Percentiles rank a stretch among this genome's conserved stretches.
phyloP scores from a whole-genome alignment of 1,140 invertebrate genomes.

The Heliconius himera region DNA sequence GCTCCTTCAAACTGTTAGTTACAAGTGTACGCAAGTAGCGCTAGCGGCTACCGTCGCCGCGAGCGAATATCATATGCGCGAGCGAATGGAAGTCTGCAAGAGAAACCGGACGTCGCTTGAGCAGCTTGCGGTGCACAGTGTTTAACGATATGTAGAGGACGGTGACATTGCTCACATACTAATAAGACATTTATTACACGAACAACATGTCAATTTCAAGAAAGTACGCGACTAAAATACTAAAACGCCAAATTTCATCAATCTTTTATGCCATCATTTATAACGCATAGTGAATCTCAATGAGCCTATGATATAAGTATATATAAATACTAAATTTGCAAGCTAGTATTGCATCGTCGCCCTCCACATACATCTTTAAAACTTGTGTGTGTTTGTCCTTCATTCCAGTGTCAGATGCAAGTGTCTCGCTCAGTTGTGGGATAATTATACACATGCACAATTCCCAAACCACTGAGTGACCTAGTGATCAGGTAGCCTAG shows the following conservation, averaged over 20 bases:
- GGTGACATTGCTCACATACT: not conserved
- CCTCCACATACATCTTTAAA: not conserved
- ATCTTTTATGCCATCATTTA: not conserved
- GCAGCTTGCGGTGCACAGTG: too few species aligned
- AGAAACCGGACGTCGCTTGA: constrained; percentile 73
- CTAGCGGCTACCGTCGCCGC: constrained; percentile 83
- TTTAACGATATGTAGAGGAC: too few species aligned
- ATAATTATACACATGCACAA: constrained; percentile 25
- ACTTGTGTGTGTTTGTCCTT: constrained; percentile 11
- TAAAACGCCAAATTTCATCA: not conserved
- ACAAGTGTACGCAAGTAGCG: constrained; percentile 63
- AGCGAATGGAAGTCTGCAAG: constrained; percentile 89
- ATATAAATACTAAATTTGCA: too few species aligned
- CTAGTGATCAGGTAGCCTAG: not conserved
- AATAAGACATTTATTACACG: too few species aligned
- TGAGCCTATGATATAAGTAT: not conserved
- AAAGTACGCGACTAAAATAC: not conserved
- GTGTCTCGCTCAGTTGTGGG: constrained; percentile 14
- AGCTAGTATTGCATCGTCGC: not conserved
- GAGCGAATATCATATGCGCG: constrained; percentile 86
- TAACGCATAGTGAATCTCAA: not conserved
- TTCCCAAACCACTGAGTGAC: constrained; percentile 15
- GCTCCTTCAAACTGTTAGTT: constrained; percentile 67
- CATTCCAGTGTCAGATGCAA: constrained; percentile 23
- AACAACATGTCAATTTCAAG: not conserved